phyloP scores from a whole-genome alignment of 1,140 invertebrate species.

The Andrena cerasifolii region DNA sequence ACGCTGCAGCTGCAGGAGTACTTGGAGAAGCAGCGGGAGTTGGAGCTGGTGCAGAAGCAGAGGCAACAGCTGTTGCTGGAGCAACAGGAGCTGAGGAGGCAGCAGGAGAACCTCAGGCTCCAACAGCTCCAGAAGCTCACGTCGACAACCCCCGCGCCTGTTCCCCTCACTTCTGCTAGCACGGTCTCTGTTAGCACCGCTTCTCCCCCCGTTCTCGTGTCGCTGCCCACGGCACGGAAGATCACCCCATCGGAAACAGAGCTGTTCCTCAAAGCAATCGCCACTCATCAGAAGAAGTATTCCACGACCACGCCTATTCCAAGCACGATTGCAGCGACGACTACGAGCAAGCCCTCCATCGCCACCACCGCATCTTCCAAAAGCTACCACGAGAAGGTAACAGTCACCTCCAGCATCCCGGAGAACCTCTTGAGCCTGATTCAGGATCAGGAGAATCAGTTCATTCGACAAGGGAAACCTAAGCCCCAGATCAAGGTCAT shows the following conservation, averaged over 20 bases:
- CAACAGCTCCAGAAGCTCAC: slow-evolving; percentile 77
- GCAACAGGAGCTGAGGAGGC: slow-evolving; percentile 77
- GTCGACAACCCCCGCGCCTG: slow-evolving; percentile 71
- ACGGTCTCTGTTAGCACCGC: slow-evolving; percentile 60
- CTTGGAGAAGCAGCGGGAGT: slow-evolving; percentile 85
- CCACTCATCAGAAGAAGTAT: slow-evolving; percentile 80
- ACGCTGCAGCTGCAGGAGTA: slow-evolving; percentile 82
- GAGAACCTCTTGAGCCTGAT: slow-evolving; percentile 75
- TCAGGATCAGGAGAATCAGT: slow-evolving; percentile 72
- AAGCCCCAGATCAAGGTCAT: slow-evolving; percentile 78
- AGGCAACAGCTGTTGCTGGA: slow-evolving; percentile 76
- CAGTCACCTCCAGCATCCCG: slow-evolving; percentile 62
- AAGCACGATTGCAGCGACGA: slow-evolving; percentile 40
- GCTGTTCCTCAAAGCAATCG: slow-evolving; percentile 79
- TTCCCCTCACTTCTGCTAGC: slow-evolving; percentile 59
- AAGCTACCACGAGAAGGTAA: slow-evolving; percentile 33
- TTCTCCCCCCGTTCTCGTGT: slow-evolving; percentile 61
- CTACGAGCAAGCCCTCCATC: slow-evolving; percentile 23
- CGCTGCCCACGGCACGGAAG: slow-evolving; percentile 73
- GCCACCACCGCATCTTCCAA: not conserved
- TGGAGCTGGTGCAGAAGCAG: slow-evolving; percentile 81
- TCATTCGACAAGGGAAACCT: slow-evolving; percentile 65
- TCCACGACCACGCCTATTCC: slow-evolving; percentile 68
- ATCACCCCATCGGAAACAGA: slow-evolving; percentile 79
- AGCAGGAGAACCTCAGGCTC: slow-evolving; percentile 78